Evolutionary conservation across 2,888 invertebrate species (phyloP), one percentile per base, ranked within the genome.

Genomic region (Melinaea menophilus): DNA sequence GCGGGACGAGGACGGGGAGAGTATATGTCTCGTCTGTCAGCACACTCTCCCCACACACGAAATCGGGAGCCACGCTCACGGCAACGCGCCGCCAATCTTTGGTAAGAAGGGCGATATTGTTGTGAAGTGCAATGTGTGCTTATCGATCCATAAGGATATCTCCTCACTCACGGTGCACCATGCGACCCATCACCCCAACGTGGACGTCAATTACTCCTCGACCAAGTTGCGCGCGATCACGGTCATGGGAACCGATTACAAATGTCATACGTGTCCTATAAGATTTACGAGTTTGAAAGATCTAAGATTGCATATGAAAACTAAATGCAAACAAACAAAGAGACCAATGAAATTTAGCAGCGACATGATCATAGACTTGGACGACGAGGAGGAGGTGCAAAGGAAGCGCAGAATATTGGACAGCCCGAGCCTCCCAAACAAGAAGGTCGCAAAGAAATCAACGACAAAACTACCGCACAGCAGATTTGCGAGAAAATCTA

Each of bases 111-210:
- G 86, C 0, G 75, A 79, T 0, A 71, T 88, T 0, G 86, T 92
- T 0, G 80, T 86, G 9, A 89, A 88, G 63, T 93, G 93, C 66
- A 79, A 82, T 12, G 74, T 79, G 7, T 93, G 93, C 65, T 68
- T 77, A 7, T 64, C 65, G 0, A 76, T 91, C 0, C 77, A 85
- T 0, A 70, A 75, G 0, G 74, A 80, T 3, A 71, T 86, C n/a
- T 54, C 71, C 22, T 71, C 76, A 0, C 73, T 90, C 34, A 65
- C 81, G 37, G 76, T 75, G 0, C 93, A 92, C 63, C 87, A 91
- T 67, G 68, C 69, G 1, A 33, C 45, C 0, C 31, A 31, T 2
- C 90, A 90, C 58, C 72, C 78, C 0, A 69, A 72, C 33, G 56
- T 65, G 1, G 70, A 72, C 0, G 60, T 78, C 0, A 82, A 85